Base-by-base conservation (phyloP, 1,140 invertebrate genomes). In the Phocides pigmalion region DNA sequence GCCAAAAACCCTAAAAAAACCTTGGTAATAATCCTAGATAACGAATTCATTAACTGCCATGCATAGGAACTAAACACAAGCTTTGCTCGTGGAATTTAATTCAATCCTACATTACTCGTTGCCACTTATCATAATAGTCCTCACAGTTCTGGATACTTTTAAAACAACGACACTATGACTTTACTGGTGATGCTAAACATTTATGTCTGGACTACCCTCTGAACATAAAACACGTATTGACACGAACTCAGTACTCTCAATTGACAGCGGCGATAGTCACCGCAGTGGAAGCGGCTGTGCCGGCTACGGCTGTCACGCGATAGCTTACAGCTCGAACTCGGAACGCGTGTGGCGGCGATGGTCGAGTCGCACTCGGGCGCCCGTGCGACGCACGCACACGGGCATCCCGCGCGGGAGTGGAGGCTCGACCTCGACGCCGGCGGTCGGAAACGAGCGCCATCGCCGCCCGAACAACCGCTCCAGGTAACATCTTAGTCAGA, bases 401-500 rank as follows among this genome's bases (percentile, higher is more conserved):
- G 90, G 84, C 71, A 87, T 87, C 49, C 74, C 87, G 65, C 84
- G 83, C 63, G 79, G 82, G 72, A 90, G 77, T 62, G 92, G 88
- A 53, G 89, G 90, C 67, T 93, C 92, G 70, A 86, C 80, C 81
- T 93, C 92, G 76, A 91, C 92, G 66, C 84, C 86, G 32, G 80
- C 83, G 15, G 85, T 76, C 63, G 89, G 87, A 65, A 89, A 89
- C 44, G 89, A 89, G 67, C 93, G 92, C 83, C 93, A 92, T 65
- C 93, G 93, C 82, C 92, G 91, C 75, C 90, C 93, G 85, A 93
- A 93, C 87, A 93, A 77, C 79, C 90, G 92, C 92, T 93, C 92
- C 91, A 93, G 85, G 85, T 92, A 92, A 91, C 92, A 93, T 93
- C 93, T 93, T 93, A 93, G 93, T 94, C 93, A 94, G 92, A 94